Conservation (phyloP, 2,113 vertebrate species). For the Pipra filicauda region DNA sequence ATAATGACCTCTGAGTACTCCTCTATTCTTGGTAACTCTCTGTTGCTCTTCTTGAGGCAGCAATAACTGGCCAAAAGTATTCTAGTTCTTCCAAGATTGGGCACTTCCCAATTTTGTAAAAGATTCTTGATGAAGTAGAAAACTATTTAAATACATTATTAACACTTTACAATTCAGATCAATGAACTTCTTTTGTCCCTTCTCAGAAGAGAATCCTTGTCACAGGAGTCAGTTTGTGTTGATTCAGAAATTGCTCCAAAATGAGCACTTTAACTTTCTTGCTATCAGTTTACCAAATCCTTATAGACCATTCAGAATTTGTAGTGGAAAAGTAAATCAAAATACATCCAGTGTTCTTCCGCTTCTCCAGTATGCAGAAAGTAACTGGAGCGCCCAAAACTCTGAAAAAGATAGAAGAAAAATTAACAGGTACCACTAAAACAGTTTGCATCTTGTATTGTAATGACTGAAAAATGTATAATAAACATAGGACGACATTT, state of each 20-base stretch:
- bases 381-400: not conserved
- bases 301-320: not conserved
- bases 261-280: not conserved
- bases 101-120: not conserved
- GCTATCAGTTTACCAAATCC: not conserved
- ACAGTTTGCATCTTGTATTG: not conserved
- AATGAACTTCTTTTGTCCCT: not conserved
- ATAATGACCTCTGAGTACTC: not conserved
- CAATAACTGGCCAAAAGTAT: not conserved
- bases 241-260: conserved; percentile 25
- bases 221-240: not conserved
- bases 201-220: not conserved
- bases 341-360: not conserved
- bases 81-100: not conserved
- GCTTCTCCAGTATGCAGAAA: not conserved
- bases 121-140: not conserved
- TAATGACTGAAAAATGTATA: not conserved
- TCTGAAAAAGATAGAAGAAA: not conserved
- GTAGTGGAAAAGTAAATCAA: not conserved
- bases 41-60: not conserved
- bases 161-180: not conserved
- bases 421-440: not conserved
- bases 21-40: not conserved
- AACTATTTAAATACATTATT: not conserved
- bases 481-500: not conserved